These are phyloP conservation scores for Holocentrus rufus DNA, from an alignment of 2,797 vertebrate genomes.

Conservation along the genomic window DNA sequence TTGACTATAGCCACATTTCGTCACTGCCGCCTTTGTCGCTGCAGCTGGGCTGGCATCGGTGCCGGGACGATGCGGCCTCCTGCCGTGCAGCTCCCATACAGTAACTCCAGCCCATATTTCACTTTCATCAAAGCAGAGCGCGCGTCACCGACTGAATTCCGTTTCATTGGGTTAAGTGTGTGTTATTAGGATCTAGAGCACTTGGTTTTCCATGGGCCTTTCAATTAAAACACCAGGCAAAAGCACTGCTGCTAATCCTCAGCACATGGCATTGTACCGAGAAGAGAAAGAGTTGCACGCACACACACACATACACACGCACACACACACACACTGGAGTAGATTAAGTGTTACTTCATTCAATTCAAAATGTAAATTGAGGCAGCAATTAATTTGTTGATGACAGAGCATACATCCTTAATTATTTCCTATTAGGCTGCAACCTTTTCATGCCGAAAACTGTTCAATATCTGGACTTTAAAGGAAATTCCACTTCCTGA, in stretches of 20 bases:
- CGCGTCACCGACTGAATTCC: constrained; percentile 13
- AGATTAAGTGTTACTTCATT: constrained; percentile 50
- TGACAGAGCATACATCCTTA: constrained; percentile 57
- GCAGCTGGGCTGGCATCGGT: constrained; percentile 59
- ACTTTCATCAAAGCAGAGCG: constrained; percentile 56
- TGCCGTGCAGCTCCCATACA: background rate
- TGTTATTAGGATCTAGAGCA: constrained; percentile 49
- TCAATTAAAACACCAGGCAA: constrained; percentile 58
- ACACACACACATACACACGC: constrained; percentile 7
- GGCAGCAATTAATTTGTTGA: constrained; percentile 65
- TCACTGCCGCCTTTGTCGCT: constrained; percentile 62
- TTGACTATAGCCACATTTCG: constrained; percentile 64
- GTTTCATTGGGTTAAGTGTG: constrained; percentile 42
- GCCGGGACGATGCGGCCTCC: constrained; percentile 20
- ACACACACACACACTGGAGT: background rate
- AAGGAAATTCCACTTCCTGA: constrained; percentile 48
- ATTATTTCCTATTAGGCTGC: constrained; percentile 58
- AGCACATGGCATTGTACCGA: constrained; percentile 15
- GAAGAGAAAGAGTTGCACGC: constrained; percentile 5
- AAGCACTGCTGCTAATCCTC: constrained; percentile 47
- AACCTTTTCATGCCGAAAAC: constrained; percentile 20
- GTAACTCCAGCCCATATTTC: constrained; percentile 44
- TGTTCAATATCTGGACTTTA: constrained; percentile 33
- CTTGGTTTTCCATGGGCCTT: constrained; percentile 40
- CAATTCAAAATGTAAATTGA: constrained; percentile 45